These are phyloP conservation scores for Malurus leucopterus DNA, from an alignment of 2,797 vertebrate genomes.

Conservation along the genomic window DNA sequence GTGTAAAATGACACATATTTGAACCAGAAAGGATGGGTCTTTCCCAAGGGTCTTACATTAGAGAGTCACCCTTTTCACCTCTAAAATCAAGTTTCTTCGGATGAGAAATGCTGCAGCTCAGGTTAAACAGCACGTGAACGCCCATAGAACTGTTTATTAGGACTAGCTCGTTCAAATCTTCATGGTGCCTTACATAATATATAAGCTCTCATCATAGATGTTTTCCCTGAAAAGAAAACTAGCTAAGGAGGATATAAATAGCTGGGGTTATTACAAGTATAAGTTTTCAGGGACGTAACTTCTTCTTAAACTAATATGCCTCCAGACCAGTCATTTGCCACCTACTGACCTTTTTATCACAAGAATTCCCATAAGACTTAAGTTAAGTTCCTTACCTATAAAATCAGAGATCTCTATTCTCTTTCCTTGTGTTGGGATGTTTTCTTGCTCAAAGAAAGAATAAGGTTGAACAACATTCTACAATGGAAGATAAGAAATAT, in stretches of 20 bases:
- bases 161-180: background rate
- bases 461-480: background rate
- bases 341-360: background rate
- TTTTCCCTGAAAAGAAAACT: background rate
- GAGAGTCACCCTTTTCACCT: background rate
- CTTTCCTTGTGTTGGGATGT: background rate
- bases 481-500: background rate
- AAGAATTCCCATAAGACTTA: background rate
- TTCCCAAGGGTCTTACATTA: background rate
- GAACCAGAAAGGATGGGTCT: background rate
- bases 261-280: background rate
- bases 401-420: background rate
- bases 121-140: background rate
- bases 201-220: background rate
- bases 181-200: background rate
- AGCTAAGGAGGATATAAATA: background rate
- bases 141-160: background rate
- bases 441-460: background rate
- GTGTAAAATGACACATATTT: background rate
- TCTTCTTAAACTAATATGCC: background rate
- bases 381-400: background rate
- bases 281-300: background rate
- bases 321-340: background rate
- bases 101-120: background rate
- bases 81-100: background rate